Conservation (phyloP, 2,888 invertebrate species). For the Junonia oenone region DNA sequence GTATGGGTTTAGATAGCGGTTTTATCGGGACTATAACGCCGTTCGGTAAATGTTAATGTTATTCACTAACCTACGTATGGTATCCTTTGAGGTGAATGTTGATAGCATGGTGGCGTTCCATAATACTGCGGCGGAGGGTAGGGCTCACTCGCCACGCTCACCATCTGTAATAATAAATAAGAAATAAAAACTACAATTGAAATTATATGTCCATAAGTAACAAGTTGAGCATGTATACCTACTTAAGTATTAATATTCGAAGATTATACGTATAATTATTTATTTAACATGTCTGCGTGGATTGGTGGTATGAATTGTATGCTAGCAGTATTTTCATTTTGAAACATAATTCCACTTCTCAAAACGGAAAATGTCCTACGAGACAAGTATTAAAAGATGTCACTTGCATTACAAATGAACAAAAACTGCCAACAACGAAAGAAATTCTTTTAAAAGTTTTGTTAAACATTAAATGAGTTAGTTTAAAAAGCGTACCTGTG, state of each 20-base stretch:
- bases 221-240: too few species aligned
- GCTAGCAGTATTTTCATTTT: too few species aligned
- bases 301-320: too few species aligned
- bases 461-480: not conserved
- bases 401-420: too few species aligned
- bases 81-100: conserved; percentile 81
- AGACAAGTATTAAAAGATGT: too few species aligned
- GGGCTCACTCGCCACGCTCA: conserved; percentile 64
- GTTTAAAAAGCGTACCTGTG: conserved; percentile 48
- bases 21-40: not conserved
- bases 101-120: conserved; percentile 70
- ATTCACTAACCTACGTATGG: conserved; percentile 82
- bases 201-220: too few species aligned
- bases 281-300: too few species aligned
- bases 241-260: too few species aligned
- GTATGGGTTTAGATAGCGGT: not conserved
- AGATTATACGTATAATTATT: too few species aligned
- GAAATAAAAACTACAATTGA: not conserved
- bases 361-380: too few species aligned
- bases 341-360: too few species aligned
- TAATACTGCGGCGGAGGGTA: conserved; percentile 75
- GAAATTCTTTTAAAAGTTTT: not conserved
- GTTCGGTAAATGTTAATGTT: not conserved
- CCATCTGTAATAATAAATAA: conserved; percentile 51
- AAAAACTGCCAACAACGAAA: too few species aligned